Conservation (phyloP, 1,140 invertebrate genomes). For the Apis laboriosa region DNA sequence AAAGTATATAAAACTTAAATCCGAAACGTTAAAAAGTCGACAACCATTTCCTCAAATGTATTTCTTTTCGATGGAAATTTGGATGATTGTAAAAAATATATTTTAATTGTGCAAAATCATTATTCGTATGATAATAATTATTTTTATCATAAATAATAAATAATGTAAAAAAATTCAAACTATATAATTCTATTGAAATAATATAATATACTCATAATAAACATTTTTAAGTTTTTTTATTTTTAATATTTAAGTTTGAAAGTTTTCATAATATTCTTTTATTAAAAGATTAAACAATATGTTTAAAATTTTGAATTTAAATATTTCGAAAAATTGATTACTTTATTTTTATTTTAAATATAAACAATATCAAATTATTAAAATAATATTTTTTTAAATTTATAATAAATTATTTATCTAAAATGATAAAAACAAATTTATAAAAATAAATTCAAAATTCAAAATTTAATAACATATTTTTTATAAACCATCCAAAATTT, state of each 20-base stretch:
- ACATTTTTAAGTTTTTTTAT: neutral
- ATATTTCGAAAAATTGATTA: neutral
- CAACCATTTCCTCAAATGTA: neutral
- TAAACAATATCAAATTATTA: neutral
- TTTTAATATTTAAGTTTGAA: neutral
- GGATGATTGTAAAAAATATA: slow-evolving; percentile 37
- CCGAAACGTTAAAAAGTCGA: neutral
- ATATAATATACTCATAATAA: neutral
- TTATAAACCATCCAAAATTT: slow-evolving; percentile 42
- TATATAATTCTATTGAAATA: slow-evolving; percentile 11
- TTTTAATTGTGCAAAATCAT: neutral
- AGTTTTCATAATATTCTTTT: neutral
- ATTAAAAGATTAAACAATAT: neutral
- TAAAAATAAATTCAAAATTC: neutral
- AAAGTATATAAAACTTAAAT: neutral
- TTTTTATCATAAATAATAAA: slow-evolving; percentile 19
- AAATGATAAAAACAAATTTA: neutral
- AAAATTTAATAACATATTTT: slow-evolving; percentile 19
- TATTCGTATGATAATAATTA: neutral
- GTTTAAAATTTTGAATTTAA: neutral
- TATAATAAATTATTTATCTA: neutral
- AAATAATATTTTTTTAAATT: neutral
- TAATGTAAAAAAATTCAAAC: slow-evolving; percentile 8
- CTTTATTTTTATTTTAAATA: neutral
- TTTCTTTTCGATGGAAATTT: slow-evolving; percentile 22